These are phyloP conservation scores for Papilio glaucus DNA, from an alignment of 1,140 invertebrate species.

Conservation along the genomic window DNA sequence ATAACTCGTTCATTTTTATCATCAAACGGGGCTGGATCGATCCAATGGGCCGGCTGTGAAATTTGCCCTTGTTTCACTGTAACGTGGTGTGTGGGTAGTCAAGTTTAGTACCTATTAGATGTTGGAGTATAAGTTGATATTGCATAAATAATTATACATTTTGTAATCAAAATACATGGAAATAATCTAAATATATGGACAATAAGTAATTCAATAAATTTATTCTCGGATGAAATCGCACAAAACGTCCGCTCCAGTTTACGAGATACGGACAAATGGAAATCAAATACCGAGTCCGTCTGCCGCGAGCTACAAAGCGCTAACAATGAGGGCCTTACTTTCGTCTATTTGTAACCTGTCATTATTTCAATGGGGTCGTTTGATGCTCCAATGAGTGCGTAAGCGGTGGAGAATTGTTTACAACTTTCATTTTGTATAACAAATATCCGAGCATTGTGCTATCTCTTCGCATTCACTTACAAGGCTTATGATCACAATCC, in stretches of 20 bases:
- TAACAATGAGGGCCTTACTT: conserved; percentile 67
- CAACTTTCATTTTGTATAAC: conserved; percentile 58
- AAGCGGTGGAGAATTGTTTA: conserved; percentile 47
- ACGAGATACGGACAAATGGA: conserved; percentile 14
- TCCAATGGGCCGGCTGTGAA: no score
- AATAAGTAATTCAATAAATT: not conserved
- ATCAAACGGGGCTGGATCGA: no score
- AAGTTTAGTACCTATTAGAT: no score
- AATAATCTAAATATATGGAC: not conserved
- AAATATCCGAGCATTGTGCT: conserved; percentile 47
- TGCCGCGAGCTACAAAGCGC: conserved; percentile 20
- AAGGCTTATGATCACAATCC: not conserved
- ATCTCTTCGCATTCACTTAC: conserved; percentile 18
- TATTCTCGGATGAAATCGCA: not conserved
- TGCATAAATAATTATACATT: no score
- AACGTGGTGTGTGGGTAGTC: no score
- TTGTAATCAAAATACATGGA: no score
- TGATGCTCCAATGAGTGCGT: conserved; percentile 65
- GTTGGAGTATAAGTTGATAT: no score
- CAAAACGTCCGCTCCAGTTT: conserved; percentile 10
- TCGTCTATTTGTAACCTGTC: conserved; percentile 76
- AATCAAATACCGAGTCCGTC: conserved; percentile 32
- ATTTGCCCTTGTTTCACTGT: no score
- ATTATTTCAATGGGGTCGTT: conserved; percentile 64
- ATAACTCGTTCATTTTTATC: no score